Evolutionary conservation across 2,888 invertebrate species (phyloP).

Genomic region (Plagiodera versicolora): DNA sequence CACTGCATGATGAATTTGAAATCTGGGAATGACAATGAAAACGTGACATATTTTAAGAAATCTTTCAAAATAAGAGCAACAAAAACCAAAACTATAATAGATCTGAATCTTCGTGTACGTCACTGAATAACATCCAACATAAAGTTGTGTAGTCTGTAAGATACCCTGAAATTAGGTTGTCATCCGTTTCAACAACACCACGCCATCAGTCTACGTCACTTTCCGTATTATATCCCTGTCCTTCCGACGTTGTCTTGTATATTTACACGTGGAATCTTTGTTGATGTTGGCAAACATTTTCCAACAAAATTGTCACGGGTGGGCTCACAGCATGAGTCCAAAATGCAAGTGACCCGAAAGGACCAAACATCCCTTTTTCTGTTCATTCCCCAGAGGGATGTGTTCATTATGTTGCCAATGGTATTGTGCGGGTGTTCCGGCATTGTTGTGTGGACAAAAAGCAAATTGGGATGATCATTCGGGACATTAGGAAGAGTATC

Average conservation of each 20-base stretch:
- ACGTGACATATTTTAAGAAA: too few species aligned
- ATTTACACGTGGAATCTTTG: slow-evolving; percentile 54
- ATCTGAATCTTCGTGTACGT: neutral
- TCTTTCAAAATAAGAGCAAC: too few species aligned
- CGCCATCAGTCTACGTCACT: slow-evolving; percentile 52
- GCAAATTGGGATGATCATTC: slow-evolving; percentile 28
- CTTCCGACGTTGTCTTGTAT: slow-evolving; percentile 41
- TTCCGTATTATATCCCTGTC: slow-evolving; percentile 46
- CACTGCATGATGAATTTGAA: too few species aligned
- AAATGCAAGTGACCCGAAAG: slow-evolving; percentile 46
- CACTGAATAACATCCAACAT: slow-evolving; percentile 5
- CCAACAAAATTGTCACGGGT: slow-evolving; percentile 53
- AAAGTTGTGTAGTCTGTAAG: slow-evolving; percentile 17
- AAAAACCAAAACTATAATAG: too few species aligned
- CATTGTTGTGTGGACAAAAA: slow-evolving; percentile 21
- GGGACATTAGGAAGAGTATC: slow-evolving; percentile 18
- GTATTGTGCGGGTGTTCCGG: slow-evolving; percentile 39
- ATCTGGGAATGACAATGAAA: too few species aligned
- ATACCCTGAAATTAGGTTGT: slow-evolving; percentile 51
- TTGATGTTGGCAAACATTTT: slow-evolving; percentile 57
- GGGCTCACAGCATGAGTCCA: slow-evolving; percentile 50
- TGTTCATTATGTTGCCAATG: slow-evolving; percentile 39
- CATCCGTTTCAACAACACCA: slow-evolving; percentile 47
- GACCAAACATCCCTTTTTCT: slow-evolving; percentile 25
- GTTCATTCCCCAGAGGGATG: slow-evolving; percentile 25